These are phyloP conservation scores for roundworm (Caenorhabditis elegans) DNA, from an alignment of 1,140 invertebrate genomes.

Conservation along the genomic window WBcel235 BX284603.4:6317501-6318000, in stretches of 20 bases:
- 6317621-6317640: slow-evolving; percentile 24
- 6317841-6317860: neutral
- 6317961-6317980: neutral
- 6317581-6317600: too few species aligned
- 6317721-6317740: neutral
- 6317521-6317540: neutral
- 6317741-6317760: neutral
- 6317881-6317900: neutral
- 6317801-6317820: slow-evolving; percentile 29
- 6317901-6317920: too few species aligned
- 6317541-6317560: neutral
- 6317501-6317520: slow-evolving; percentile 3
- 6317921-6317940: neutral
- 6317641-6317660: slow-evolving; percentile 5
- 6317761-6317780: neutral
- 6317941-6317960: too few species aligned
- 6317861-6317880: slow-evolving; percentile 15
- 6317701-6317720: slow-evolving; percentile 1
- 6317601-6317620: neutral
- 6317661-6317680: neutral
- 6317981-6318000: neutral
- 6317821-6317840: neutral
- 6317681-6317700: neutral
- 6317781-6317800: slow-evolving; percentile 19
- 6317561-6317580: neutral